A percentile compares a stretch with the other conserved stretches of the same genome.
phyloP scores from a whole-genome alignment of 2,797 vertebrate species.

The Steatocranus sp. region DNA sequence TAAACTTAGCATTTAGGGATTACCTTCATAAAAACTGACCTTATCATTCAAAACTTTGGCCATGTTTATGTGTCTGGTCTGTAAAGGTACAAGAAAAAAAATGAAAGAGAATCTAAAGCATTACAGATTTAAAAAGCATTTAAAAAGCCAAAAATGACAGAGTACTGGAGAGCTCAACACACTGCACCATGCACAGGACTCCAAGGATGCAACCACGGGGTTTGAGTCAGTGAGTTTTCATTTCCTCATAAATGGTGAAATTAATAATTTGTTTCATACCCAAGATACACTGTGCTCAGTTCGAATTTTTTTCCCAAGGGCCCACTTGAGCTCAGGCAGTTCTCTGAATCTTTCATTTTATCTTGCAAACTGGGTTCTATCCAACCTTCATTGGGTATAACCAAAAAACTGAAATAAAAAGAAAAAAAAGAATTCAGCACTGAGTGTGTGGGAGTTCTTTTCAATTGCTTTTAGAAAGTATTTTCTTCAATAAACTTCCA shows the following conservation, averaged over 20 bases:
- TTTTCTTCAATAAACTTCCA: background rate
- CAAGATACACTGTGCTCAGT: background rate
- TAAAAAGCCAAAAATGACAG: background rate
- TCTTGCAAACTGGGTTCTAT: background rate
- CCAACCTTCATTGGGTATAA: rapidly evolving
- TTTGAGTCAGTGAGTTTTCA: background rate
- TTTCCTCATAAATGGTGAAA: background rate
- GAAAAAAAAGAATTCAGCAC: background rate
- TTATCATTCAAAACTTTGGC: background rate
- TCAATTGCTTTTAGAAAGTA: background rate
- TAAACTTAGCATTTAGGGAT: background rate
- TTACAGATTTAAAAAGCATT: background rate
- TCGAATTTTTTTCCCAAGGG: background rate
- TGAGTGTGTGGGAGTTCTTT: too few relatives aligned
- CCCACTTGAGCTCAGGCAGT: background rate
- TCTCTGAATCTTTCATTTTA: background rate
- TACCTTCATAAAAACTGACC: background rate
- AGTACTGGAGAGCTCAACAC: background rate
- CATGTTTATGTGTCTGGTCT: background rate
- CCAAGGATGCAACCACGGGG: rapidly evolving
- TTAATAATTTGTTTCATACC: background rate
- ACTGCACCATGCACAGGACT: background rate
- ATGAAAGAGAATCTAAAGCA: background rate
- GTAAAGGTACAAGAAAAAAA: background rate
- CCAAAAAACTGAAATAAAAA: background rate